Conservation (phyloP, 2,113 vertebrate genomes). For the Chascanopsetta lugubris region DNA sequence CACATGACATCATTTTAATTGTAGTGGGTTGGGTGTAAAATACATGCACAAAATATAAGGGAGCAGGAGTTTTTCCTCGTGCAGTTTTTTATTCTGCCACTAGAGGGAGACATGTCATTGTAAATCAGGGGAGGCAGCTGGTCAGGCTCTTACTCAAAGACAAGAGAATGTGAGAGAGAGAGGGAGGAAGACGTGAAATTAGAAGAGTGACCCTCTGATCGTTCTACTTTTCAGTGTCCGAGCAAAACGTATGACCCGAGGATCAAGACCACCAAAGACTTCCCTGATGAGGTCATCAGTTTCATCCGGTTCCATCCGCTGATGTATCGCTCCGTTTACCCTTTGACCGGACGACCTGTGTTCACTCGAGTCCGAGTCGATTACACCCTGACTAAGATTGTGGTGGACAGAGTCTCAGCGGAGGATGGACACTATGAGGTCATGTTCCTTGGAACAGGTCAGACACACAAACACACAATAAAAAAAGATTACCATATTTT, state of each 20-base stretch:
- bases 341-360: constrained; percentile 84
- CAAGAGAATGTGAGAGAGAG: no score
- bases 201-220: neutral
- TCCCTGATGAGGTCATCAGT: constrained; percentile 94
- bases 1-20: constrained; percentile 22
- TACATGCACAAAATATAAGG: no score
- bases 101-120: constrained; percentile 68
- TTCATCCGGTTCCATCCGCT: constrained; percentile 92
- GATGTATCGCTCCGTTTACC: constrained; percentile 88
- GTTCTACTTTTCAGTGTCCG: constrained; percentile 84
- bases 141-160: no score
- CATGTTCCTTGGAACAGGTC: constrained; percentile 97
- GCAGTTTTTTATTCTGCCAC: constrained; percentile 46
- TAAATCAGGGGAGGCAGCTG: neutral
- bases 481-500: no score
- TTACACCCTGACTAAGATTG: constrained; percentile 91
- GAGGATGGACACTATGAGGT: constrained; percentile 97
- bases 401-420: constrained; percentile 92
- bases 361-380: constrained; percentile 91
- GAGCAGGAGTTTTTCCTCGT: neutral
- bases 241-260: constrained; percentile 93
- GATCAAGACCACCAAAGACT: constrained; percentile 95
- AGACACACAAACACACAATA: neutral
- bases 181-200: no score
- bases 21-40: constrained; percentile 22